Percentiles rank a stretch among this genome's conserved stretches.
These are phyloP conservation scores for Pteromalus puparum DNA, from an alignment of 1,140 invertebrate genomes.

Conservation along the genomic window DNA sequence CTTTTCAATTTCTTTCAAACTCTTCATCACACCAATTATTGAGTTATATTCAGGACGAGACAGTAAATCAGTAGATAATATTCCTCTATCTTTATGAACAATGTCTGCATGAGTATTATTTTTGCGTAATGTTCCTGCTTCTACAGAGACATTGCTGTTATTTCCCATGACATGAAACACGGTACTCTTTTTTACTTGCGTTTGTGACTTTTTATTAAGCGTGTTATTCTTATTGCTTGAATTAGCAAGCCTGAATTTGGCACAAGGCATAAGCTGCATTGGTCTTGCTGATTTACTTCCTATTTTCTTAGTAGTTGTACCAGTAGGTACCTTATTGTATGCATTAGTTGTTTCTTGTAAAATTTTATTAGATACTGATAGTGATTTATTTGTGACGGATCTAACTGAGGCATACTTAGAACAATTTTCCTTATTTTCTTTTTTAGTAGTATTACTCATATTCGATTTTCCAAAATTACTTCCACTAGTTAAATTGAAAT, in stretches of 20 bases:
- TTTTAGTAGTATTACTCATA: neutral
- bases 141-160: slow-evolving; percentile 43
- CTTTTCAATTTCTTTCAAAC: slow-evolving; percentile 61
- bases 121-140: slow-evolving; percentile 26
- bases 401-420: neutral
- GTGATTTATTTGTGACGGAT: slow-evolving; percentile 5
- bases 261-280: slow-evolving; percentile 48
- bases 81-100: slow-evolving; percentile 14
- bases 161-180: slow-evolving; percentile 41
- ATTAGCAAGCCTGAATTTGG: slow-evolving; percentile 47
- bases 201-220: neutral
- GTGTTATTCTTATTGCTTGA: neutral
- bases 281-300: neutral
- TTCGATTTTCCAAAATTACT: neutral
- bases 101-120: neutral
- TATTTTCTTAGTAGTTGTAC: neutral
- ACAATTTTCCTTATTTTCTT: slow-evolving; percentile 39
- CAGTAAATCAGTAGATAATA: slow-evolving; percentile 49
- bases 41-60: slow-evolving; percentile 68
- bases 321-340: neutral
- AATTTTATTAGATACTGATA: slow-evolving; percentile 8
- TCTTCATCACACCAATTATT: slow-evolving; percentile 63
- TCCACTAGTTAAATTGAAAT: neutral
- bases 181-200: slow-evolving; percentile 49
- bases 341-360: slow-evolving; percentile 26